Base-by-base conservation (phyloP, 2,888 invertebrate species). In the Neoscelio sp. region DNA sequence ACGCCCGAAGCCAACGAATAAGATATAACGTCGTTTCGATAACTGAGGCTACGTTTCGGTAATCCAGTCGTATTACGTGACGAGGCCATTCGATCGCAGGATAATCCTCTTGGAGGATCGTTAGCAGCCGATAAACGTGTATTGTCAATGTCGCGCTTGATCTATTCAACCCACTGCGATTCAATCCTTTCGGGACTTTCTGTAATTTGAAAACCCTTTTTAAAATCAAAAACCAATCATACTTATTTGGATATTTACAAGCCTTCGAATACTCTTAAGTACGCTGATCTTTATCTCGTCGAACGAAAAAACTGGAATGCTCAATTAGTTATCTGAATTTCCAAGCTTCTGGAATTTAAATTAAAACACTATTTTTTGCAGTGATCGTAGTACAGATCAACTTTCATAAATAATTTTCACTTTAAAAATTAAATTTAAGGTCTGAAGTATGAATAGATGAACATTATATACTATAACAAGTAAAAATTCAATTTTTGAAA, bases 61-160 rank as follows among this genome's bases (percentile, higher is more conserved):
- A 80, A 80, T 75, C 73, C 78, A 42, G 62, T 68, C 73, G 80
- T 74, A 78, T 81, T 82, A 81, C 80, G 81, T 75, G 77, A 78
- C 74, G 77, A 68, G 75, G 76, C 62, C 76, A 65, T 78, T 68
- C 71, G 70, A 68, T 60, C 58, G 79, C 62, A 42, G 60, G 80
- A 79, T 83, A 81, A 83, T 82, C 83, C 81, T 78, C 75, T 65
- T 52, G 79, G 77, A 62, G 80, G 80, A 82, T 83, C 82, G 82
- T 83, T 82, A 83, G 80, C 78, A 67, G 73, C 74, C 76, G 81
- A 82, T 82, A 82, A 82, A 74, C 80, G 81, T 62, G 79, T 78
- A 70, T 79, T 78, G 81, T 82, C 82, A 75, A 48, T 60, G 65
- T 56, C 65, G 68, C 44, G 38, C 74, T 58, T 62, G 48, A 77